Conservation (phyloP, 2,113 vertebrate species). For the Lophura nycthemera region DNA sequence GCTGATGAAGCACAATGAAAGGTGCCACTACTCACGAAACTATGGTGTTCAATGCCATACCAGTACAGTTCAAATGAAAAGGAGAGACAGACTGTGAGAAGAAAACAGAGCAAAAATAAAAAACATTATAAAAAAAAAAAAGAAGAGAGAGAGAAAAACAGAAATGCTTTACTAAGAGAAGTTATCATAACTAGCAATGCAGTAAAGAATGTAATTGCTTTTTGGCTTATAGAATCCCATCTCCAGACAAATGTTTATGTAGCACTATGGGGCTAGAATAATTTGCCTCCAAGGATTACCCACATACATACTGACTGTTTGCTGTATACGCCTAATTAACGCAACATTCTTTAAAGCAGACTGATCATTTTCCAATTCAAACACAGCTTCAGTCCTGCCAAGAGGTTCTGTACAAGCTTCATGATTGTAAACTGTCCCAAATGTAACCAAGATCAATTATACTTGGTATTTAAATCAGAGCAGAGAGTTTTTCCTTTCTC, state of each 20-base stretch:
- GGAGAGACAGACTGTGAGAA: neutral
- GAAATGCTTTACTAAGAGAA: neutral
- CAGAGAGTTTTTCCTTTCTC: neutral
- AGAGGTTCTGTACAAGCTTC: neutral
- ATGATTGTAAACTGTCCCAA: neutral
- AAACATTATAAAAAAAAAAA: neutral
- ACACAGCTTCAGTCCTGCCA: neutral
- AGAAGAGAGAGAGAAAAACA: neutral
- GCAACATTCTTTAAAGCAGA: neutral
- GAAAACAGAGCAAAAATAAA: neutral
- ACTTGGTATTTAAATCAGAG: neutral
- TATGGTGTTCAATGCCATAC: neutral
- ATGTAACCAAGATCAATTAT: neutral
- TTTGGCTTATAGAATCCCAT: neutral
- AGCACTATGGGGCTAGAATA: neutral
- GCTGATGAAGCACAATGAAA: neutral
- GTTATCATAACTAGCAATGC: neutral
- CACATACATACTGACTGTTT: neutral
- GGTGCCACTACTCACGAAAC: accelerated
- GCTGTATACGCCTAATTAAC: neutral
- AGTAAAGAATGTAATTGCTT: neutral
- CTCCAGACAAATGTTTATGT: neutral
- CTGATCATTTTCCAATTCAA: neutral
- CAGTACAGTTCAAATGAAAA: neutral
- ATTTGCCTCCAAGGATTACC: neutral